Conservation (phyloP, 2,113 vertebrate species). For the Nerophis ophidion region DNA sequence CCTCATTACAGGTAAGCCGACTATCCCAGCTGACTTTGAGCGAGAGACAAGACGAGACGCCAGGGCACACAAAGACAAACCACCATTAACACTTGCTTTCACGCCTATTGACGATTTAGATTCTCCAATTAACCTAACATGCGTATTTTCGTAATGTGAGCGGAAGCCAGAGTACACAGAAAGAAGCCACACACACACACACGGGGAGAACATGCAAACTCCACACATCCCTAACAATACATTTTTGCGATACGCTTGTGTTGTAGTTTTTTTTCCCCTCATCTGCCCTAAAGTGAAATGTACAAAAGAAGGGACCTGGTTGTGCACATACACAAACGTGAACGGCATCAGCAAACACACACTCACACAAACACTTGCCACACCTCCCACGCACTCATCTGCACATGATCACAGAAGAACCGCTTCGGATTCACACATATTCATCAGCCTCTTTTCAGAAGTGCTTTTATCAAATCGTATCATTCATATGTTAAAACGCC, state of each 20-base stretch:
- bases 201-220: too few species aligned
- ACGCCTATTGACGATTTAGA: too few species aligned
- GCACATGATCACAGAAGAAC: constrained; percentile 61
- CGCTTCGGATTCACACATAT: constrained; percentile 62
- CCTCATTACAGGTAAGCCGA: too few species aligned
- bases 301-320: constrained; percentile 38
- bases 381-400: constrained; percentile 63
- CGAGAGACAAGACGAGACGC: too few species aligned
- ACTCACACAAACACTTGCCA: constrained; percentile 31
- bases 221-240: constrained; percentile 1
- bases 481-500: constrained; percentile 56
- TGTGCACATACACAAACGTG: constrained; percentile 51
- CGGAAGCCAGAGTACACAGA: too few species aligned
- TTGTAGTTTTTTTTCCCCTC: constrained; percentile 6
- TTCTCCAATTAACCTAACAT: too few species aligned
- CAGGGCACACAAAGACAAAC: too few species aligned
- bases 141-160: too few species aligned
- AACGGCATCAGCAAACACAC: constrained; percentile 40
- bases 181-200: too few species aligned
- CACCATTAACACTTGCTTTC: too few species aligned
- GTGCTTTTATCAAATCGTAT: constrained; percentile 53
- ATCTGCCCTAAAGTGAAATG: constrained; percentile 16
- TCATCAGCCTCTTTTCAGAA: constrained; percentile 54
- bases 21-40: too few species aligned
- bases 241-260: constrained; percentile 6